Percentiles rank a stretch among this genome's conserved stretches.
These are phyloP conservation scores for Cossypha dichroa DNA, from an alignment of 2,797 vertebrate species.

Conservation along the genomic window DNA sequence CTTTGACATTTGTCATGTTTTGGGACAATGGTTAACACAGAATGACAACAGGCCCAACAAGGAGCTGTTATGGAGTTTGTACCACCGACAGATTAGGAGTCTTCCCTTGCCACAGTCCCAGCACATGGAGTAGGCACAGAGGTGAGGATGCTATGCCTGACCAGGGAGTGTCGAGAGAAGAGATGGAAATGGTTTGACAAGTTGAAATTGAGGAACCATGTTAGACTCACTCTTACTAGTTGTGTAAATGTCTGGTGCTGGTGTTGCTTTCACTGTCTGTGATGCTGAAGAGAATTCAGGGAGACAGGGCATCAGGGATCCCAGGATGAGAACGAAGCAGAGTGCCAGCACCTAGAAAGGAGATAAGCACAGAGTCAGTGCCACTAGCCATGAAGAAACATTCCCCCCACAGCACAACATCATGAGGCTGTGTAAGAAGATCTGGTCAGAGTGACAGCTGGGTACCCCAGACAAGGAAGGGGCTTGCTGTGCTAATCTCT, in stretches of 20 bases:
- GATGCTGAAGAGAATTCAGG: slow-evolving; percentile 85
- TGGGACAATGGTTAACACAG: neutral
- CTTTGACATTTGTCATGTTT: neutral
- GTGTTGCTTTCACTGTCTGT: slow-evolving; percentile 85
- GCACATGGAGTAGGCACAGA: neutral
- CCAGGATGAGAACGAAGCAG: slow-evolving; percentile 96
- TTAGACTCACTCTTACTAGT: slow-evolving; percentile 90
- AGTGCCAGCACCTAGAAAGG: slow-evolving; percentile 88
- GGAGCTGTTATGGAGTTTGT: neutral
- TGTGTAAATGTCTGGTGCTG: slow-evolving; percentile 88
- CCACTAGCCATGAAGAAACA: neutral
- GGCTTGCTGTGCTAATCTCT: neutral
- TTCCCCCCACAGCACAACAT: neutral
- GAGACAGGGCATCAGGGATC: slow-evolving; percentile 92
- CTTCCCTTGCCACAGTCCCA: neutral
- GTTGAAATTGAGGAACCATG: neutral
- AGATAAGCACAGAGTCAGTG: slow-evolving; percentile 12
- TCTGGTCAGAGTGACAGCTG: neutral
- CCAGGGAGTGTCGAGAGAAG: fast-evolving
- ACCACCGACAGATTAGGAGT: neutral
- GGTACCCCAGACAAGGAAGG: neutral
- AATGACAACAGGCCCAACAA: neutral
- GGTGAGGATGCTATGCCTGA: neutral
- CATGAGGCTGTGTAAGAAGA: neutral
- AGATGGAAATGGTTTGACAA: neutral